Conservation (phyloP, 2,888 invertebrate species). For the Drosophila histrio region DNA sequence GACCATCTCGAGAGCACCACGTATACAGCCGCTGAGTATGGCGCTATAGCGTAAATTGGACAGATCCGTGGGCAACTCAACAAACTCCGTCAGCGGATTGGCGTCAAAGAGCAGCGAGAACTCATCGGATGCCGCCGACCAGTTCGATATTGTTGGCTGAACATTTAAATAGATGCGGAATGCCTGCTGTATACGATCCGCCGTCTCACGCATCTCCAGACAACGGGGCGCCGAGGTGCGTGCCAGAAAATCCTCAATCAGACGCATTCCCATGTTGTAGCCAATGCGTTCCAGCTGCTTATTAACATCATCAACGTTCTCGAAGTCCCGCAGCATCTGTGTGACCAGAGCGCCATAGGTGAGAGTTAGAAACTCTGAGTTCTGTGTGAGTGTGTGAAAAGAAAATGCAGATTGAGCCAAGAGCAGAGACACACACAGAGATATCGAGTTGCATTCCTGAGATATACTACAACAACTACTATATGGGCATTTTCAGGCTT, state of each 20-base stretch:
- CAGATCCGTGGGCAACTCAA: constrained; percentile 95
- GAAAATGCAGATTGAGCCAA: constrained; percentile 28
- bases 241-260: constrained; percentile 99
- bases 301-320: constrained; percentile 98
- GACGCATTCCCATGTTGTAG: constrained; percentile 98
- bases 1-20: constrained; percentile 99
- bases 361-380: constrained; percentile 97
- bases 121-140: constrained; percentile 97
- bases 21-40: constrained; percentile 94
- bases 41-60: constrained; percentile 95
- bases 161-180: constrained; percentile 94
- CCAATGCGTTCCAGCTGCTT: constrained; percentile 97
- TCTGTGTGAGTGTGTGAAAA: constrained; percentile 86
- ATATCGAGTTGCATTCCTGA: background rate
- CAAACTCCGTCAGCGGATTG: constrained; percentile 98
- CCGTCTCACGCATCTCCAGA: constrained; percentile 97
- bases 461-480: background rate
- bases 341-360: constrained; percentile 99
- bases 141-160: constrained; percentile 96
- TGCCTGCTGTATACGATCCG: constrained; percentile 95
- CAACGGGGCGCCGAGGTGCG: constrained; percentile 95
- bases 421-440: background rate
- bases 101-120: constrained; percentile 97
- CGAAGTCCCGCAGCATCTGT: constrained; percentile 97
- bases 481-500: too few relatives aligned